Percentiles rank a stretch among this genome's conserved stretches.
Conservation (phyloP, 1,140 invertebrate genomes). For the Drosophila punjabiensis region DNA sequence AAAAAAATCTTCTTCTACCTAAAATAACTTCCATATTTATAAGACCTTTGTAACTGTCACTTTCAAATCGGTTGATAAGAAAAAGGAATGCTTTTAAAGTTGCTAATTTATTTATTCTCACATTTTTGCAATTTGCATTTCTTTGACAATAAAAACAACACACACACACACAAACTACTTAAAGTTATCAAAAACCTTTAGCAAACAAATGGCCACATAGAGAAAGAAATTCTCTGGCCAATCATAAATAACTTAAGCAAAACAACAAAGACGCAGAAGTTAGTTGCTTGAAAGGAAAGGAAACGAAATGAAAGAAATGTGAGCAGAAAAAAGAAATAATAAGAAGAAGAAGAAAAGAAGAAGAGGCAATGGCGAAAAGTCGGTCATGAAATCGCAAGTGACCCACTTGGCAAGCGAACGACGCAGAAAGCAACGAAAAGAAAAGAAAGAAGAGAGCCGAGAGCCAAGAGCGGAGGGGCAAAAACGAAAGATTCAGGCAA, state of each 20-base stretch:
- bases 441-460: conserved; percentile 15
- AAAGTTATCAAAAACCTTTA: conserved; percentile 35
- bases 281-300: conserved; percentile 28
- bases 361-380: conserved; percentile 64
- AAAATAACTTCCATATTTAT: conserved; percentile 22
- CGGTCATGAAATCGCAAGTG: conserved; percentile 84
- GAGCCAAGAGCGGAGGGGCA: conserved; percentile 20
- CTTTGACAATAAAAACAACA: background rate
- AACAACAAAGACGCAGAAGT: conserved; percentile 41
- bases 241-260: conserved; percentile 68
- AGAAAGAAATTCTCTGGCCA: conserved; percentile 68
- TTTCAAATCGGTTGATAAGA: conserved; percentile 17
- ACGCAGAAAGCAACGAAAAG: conserved; percentile 32
- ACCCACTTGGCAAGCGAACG: conserved; percentile 78
- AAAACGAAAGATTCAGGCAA: conserved; percentile 78
- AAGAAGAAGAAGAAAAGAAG: conserved; percentile 32
- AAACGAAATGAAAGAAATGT: conserved; percentile 46
- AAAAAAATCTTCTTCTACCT: background rate
- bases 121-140: conserved; percentile 30
- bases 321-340: conserved; percentile 14
- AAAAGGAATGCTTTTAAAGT: conserved; percentile 9
- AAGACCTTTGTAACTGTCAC: conserved; percentile 23
- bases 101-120: conserved; percentile 43
- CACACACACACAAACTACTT: background rate
- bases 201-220: conserved; percentile 17